phyloP scores from a whole-genome alignment of 2,113 vertebrate species.

The Carassius carassius region DNA sequence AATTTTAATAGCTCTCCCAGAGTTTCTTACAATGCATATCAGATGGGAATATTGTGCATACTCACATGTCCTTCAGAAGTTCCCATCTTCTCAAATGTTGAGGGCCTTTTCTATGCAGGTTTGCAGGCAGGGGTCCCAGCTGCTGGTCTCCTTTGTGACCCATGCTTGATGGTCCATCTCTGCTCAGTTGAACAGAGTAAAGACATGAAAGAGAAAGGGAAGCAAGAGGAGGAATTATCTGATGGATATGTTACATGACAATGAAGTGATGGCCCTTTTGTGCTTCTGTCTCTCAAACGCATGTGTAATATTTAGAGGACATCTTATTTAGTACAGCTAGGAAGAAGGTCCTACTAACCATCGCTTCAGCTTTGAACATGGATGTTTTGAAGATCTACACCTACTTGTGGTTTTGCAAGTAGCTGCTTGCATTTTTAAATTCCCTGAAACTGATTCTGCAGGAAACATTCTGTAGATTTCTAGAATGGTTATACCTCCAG shows the following conservation, averaged over 20 bases:
- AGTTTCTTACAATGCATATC: background rate
- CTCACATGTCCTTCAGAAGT: background rate
- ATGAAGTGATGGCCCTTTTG: constrained; percentile 73
- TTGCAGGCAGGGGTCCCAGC: constrained; percentile 41
- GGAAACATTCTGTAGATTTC: background rate
- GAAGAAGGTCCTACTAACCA: background rate
- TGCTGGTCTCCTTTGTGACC: constrained; percentile 63
- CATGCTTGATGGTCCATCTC: constrained; percentile 65
- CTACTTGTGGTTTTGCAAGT: background rate
- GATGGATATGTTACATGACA: constrained; percentile 67
- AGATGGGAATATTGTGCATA: background rate
- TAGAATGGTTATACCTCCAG: background rate
- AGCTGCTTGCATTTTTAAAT: background rate
- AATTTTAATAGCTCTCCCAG: background rate
- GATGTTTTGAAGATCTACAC: background rate
- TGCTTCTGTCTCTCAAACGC: constrained; percentile 36
- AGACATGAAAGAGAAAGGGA: constrained; percentile 61
- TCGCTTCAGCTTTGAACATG: background rate
- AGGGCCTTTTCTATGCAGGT: background rate
- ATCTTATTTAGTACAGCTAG: background rate
- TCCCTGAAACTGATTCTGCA: background rate
- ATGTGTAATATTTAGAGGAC: constrained; percentile 38
- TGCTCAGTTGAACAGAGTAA: constrained; percentile 62
- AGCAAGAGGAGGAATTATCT: constrained; percentile 58
- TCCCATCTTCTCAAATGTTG: background rate